A percentile compares a stretch with the other conserved stretches of the same genome.
These are phyloP conservation scores for Uromys caudimaculatus DNA, from an alignment of 2,797 vertebrate genomes.

Conservation along the genomic window DNA sequence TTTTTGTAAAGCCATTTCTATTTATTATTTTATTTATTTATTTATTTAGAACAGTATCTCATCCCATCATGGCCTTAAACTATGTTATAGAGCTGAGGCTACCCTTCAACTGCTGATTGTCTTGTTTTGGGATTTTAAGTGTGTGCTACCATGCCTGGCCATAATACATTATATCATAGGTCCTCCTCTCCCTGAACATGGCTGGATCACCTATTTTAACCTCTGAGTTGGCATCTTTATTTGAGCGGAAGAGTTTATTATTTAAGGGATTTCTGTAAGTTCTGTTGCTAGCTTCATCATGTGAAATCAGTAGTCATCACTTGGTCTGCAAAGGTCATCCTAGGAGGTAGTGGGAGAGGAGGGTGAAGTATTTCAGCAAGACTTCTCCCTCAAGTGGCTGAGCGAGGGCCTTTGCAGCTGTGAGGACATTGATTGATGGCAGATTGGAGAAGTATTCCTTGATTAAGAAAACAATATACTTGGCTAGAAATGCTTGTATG, in stretches of 20 bases:
- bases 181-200: neutral
- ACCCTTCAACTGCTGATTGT: neutral
- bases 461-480: neutral
- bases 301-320: neutral
- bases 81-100: neutral
- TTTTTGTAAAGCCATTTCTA: conserved; percentile 50
- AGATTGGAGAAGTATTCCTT: conserved; percentile 2
- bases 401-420: too few relatives aligned
- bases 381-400: neutral
- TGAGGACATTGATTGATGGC: neutral
- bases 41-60: neutral
- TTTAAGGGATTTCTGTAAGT: conserved; percentile 17
- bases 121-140: neutral
- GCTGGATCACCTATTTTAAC: neutral
- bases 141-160: neutral
- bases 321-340: neutral
- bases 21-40: too few relatives aligned
- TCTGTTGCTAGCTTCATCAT: neutral
- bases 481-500: neutral
- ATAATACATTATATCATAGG: neutral
- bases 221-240: neutral
- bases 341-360: neutral
- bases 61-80: neutral
- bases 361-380: neutral
- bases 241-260: conserved; percentile 9